Base-by-base conservation (phyloP, 2,888 invertebrate species). In the Lithophane ornitopus region DNA sequence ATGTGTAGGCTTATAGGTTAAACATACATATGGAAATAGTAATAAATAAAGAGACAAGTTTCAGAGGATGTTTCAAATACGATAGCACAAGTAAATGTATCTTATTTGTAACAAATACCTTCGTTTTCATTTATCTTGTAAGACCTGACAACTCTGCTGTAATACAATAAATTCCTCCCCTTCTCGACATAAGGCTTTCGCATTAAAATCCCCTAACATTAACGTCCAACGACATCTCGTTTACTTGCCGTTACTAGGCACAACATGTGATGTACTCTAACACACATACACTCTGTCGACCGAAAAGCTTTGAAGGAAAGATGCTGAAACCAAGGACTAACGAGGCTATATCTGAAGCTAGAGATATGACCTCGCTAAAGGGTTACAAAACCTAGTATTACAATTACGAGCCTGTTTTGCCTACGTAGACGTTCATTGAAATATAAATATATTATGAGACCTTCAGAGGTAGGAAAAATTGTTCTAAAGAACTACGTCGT, bases 221-320 rank as follows among this genome's bases (percentile, higher is more conserved):
- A 76, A 65, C 56, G 22, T 71, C 6, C 39, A 68, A 74, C 59
- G 76, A 76, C 84, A 84, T 84, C 70, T 80, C 76, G 70, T 84
- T 84, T 80, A 76, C 63, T 73, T 80, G 44, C 59, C 80, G 70
- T 80, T 80, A 65, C 68, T 68, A 67, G 34, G 19, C 56, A 41
- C 66, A 22, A 62, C 56, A 78, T 74, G 62, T 71, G 41, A 56
- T 28, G 67, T 59, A 70, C 39, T 52, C 39, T 49, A 54, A 28
- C 12, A 63, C 41, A 58, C 52, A 46, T 28, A 39, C 39, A 46
- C 44, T 61, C 41, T 41, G 52, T 52, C 28, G 12, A 56, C 34
- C 14, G 41, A 59, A 78, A 74, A 67, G 52, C 61, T 39, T 56
- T 12, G 22, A 14, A 28, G 19, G 26, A 52, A 63, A 62, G n/a